Base-by-base conservation (phyloP, 64 coral and sea anemone genomes). In the Orbicella faveolata region DNA sequence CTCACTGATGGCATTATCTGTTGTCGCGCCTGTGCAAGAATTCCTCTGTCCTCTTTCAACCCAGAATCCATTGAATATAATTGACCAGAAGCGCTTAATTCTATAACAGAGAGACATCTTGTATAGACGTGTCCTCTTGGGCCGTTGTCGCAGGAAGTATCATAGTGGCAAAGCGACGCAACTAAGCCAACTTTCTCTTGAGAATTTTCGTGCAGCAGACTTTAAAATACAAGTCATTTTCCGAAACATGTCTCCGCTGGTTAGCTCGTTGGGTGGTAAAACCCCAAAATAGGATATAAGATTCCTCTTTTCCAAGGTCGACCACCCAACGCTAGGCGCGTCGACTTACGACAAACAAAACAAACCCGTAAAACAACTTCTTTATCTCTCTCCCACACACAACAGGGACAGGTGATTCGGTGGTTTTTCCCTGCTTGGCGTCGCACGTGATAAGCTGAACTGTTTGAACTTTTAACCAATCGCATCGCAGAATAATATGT, bases 61-160 rank as follows among this genome's bases (percentile, higher is more conserved):
- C 84, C 77, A 75, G n/a, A 78, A 86, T 11, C 75, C 91, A 20
- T 75, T 79, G n/a, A 92, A 89, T 61, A 97, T 30, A 41, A 57
- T 39, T 48, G 63, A 91, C 69, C 88, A 97, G 64, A 93, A 51
- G 6, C 53, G 70, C 79, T 91, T 97, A 35, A 97, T 30, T 89
- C 87, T 90, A 93, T 89, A 94, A 61, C 95, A 97, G 18, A 97
- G 84, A 65, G 95, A 97, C 95, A 97, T 97, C 17, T 80, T 48
- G 79, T 72, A 21, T n/a, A 70, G 51, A 11, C 86, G 11, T 76
- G 10, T 7, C 18, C 7, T 76, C 73, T 34, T 70, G 69, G 1
- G 72, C 35, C 85, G 35, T 76, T 63, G 36, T 75, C 52, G 0
- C 70, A 88, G 30, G 30, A 36, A 61, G 70, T 76, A 23, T 88